phyloP scores from a whole-genome alignment of 2,797 vertebrate species.

The Lithobates sylvaticus region DNA sequence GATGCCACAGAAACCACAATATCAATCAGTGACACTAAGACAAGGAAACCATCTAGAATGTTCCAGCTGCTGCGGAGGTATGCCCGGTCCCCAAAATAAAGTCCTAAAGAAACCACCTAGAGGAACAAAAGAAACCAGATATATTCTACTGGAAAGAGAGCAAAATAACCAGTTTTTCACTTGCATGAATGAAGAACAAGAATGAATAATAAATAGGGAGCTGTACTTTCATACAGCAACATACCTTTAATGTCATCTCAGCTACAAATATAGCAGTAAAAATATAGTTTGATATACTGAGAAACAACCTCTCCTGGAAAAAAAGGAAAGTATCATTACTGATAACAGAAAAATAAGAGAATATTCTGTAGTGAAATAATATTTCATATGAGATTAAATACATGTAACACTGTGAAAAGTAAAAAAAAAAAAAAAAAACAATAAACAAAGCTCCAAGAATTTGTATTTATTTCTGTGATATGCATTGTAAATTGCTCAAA shows the following conservation, averaged over 20 bases:
- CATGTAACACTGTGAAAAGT: background rate
- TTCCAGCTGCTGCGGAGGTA: conserved; percentile 98
- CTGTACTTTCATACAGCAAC: conserved; percentile 30
- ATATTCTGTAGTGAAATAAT: background rate
- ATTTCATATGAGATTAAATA: background rate
- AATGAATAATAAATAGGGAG: conserved; percentile 17
- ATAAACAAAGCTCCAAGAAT: too few relatives aligned
- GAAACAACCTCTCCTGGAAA: conserved; percentile 91
- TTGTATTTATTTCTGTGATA: too few relatives aligned
- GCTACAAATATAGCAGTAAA: conserved; percentile 97
- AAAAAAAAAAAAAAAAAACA: too few relatives aligned
- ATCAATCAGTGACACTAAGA: conserved; percentile 95
- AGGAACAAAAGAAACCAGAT: conserved; percentile 27
- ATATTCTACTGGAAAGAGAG: background rate
- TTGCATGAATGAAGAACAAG: conserved; percentile 20
- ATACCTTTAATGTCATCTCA: conserved; percentile 98
- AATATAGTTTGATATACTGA: conserved; percentile 98
- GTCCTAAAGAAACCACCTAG: conserved; percentile 94
- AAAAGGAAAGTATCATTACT: conserved; percentile 35
- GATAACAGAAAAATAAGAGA: background rate
- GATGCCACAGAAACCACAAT: conserved; percentile 95
- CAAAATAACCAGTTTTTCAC: conserved; percentile 2
- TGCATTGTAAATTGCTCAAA: too few relatives aligned
- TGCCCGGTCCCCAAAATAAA: conserved; percentile 92
- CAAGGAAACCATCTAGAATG: conserved; percentile 94